A percentile compares a stretch with the other conserved stretches of the same genome.
phyloP scores from a whole-genome alignment of 2,797 vertebrate species.

The Sebastes miniatus region DNA sequence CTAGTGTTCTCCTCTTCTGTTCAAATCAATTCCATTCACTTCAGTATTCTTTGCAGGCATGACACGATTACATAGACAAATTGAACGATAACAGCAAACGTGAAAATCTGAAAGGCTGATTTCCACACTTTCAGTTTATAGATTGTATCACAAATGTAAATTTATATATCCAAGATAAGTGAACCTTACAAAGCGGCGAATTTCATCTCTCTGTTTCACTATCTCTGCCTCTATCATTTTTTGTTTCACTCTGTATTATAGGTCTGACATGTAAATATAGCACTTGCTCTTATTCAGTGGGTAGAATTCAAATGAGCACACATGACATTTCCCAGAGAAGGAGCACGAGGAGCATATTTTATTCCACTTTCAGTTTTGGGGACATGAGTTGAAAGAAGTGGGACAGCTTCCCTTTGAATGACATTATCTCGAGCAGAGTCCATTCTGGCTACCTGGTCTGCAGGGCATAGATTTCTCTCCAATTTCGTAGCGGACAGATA shows the following conservation, averaged over 20 bases:
- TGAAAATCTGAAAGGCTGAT: constrained; percentile 21
- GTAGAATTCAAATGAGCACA: constrained; percentile 19
- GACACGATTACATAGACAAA: constrained; percentile 38
- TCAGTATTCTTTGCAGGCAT: constrained; percentile 23
- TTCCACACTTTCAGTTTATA: constrained; percentile 18
- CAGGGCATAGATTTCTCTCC: constrained; percentile 20
- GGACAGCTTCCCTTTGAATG: constrained; percentile 49
- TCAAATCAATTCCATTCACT: constrained; percentile 37
- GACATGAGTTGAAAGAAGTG: constrained; percentile 35
- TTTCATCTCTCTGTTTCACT: constrained; percentile 15
- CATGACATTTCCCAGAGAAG: constrained; percentile 12
- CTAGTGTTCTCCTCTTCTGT: constrained; percentile 2
- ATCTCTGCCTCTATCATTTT: constrained; percentile 9
- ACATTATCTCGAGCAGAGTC: constrained; percentile 63
- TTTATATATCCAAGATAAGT: constrained; percentile 22
- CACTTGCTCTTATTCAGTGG: not conserved
- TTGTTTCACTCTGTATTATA: not conserved
- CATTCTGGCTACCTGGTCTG: constrained; percentile 34
- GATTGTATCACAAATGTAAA: constrained; percentile 32
- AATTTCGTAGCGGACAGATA: constrained; percentile 8
- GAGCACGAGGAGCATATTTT: not conserved
- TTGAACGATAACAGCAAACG: constrained; percentile 14
- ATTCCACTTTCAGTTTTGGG: constrained; percentile 37
- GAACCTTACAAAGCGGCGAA: not conserved
- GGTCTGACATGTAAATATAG: constrained; percentile 13